Evolutionary conservation across 2,888 invertebrate species (phyloP).

Genomic region (Caenorhabditis sp.): DNA sequence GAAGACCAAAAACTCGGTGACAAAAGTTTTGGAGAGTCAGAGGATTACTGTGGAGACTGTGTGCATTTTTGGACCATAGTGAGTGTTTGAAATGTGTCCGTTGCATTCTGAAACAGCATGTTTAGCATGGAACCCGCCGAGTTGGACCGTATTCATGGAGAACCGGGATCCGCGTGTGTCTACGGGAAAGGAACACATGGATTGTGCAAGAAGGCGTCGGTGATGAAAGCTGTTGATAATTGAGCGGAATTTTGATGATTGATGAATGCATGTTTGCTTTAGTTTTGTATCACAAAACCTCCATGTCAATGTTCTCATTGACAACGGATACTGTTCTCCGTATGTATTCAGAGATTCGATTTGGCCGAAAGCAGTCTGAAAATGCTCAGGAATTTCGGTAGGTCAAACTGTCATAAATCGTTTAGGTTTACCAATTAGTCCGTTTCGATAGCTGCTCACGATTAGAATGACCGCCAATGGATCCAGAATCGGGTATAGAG

Average conservation of each 20-base stretch:
- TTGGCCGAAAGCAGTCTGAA: too few species aligned
- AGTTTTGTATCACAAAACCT: too few species aligned
- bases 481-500: slow-evolving; percentile 18
- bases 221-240: not conserved
- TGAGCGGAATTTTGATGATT: too few species aligned
- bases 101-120: not conserved
- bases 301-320: too few species aligned
- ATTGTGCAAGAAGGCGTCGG: not conserved
- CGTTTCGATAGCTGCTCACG: slow-evolving; percentile 24
- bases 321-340: too few species aligned
- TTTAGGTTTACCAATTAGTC: slow-evolving; percentile 7
- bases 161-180: not conserved
- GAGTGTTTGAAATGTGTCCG: too few species aligned
- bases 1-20: not conserved
- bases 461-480: slow-evolving; percentile 18
- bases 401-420: too few species aligned
- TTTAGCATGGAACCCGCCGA: slow-evolving; percentile 6
- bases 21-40: not conserved
- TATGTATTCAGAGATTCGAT: too few species aligned
- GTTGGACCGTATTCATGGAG: not conserved
- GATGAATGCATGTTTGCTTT: too few species aligned
- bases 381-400: not conserved
- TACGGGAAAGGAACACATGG: slow-evolving; percentile 1
- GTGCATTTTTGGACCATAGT: slow-evolving; percentile 15
- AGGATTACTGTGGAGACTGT: not conserved